These are phyloP conservation scores for Andrena flavipes DNA, from an alignment of 2,888 invertebrate species.

Conservation along the genomic window DNA sequence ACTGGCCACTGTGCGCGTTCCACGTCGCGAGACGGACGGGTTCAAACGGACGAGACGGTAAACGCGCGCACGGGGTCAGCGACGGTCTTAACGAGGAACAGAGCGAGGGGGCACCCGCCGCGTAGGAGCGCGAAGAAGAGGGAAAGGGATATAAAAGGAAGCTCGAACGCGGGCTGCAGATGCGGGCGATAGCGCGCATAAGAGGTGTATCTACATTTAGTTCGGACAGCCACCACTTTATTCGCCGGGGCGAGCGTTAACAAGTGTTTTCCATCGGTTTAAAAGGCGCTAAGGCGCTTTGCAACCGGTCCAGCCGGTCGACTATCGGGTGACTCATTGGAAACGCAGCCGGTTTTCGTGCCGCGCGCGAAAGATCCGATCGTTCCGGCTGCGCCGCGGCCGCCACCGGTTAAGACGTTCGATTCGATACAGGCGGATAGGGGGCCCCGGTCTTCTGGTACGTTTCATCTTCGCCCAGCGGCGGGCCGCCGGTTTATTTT, in stretches of 20 bases:
- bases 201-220: slow-evolving; percentile 83
- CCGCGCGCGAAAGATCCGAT: slow-evolving; percentile 52
- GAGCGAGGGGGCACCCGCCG: slow-evolving; percentile 30
- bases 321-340: slow-evolving; percentile 58
- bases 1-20: slow-evolving; percentile 18
- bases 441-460: slow-evolving; percentile 7
- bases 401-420: slow-evolving; percentile 45
- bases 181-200: slow-evolving; percentile 81
- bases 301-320: slow-evolving; percentile 67
- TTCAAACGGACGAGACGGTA: background rate
- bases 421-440: slow-evolving; percentile 27
- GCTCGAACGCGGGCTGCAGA: slow-evolving; percentile 70
- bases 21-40: background rate
- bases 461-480: background rate
- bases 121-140: background rate
- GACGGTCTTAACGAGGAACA: slow-evolving; percentile 27
- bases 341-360: slow-evolving; percentile 67
- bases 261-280: slow-evolving; percentile 83
- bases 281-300: slow-evolving; percentile 66
- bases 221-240: slow-evolving; percentile 82
- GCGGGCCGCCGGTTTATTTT: slow-evolving; percentile 8
- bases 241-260: slow-evolving; percentile 79
- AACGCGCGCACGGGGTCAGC: slow-evolving; percentile 10
- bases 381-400: slow-evolving; percentile 25
- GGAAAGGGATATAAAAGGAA: slow-evolving; percentile 42